A percentile compares a stretch with the other conserved stretches of the same genome.
These are phyloP conservation scores for Apodemus speciosus DNA, from an alignment of 2,113 vertebrate genomes.

Conservation along the genomic window DNA sequence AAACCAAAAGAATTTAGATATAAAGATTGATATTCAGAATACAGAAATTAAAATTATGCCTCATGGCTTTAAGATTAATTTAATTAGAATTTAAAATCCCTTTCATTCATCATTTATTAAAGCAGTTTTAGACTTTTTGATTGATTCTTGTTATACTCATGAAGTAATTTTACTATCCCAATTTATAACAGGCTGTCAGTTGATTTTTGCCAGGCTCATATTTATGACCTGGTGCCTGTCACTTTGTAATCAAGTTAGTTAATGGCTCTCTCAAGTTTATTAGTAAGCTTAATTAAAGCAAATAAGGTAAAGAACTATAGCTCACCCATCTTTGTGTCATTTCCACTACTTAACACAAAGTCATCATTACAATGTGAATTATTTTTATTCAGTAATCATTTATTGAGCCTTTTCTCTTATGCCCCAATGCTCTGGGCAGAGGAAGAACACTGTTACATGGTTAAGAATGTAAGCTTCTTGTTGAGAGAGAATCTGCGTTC, in stretches of 20 bases:
- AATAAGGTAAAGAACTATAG: constrained; percentile 8
- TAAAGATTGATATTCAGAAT: not conserved
- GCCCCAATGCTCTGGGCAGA: not conserved
- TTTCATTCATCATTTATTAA: constrained; percentile 42
- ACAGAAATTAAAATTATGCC: constrained; percentile 21
- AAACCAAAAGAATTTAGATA: constrained; percentile 31
- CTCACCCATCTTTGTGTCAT: not conserved
- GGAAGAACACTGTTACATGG: not conserved
- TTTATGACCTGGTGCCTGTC: constrained; percentile 14
- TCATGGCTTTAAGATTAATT: constrained; percentile 19
- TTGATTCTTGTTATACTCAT: constrained; percentile 56
- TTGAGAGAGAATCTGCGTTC: not conserved
- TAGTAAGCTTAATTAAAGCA: constrained; percentile 53
- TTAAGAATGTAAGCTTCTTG: not conserved
- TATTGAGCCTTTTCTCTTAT: not conserved
- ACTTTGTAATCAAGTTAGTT: constrained; percentile 29
- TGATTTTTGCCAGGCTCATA: constrained; percentile 25
- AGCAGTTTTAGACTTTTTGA: constrained; percentile 43
- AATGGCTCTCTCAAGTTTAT: constrained; percentile 12
- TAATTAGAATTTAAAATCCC: constrained; percentile 28
- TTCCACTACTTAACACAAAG: not conserved
- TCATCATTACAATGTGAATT: not conserved
- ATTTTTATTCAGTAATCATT: not conserved
- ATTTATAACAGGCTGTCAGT: not conserved
- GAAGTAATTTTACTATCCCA: constrained; percentile 66